A percentile compares a stretch with the other conserved stretches of the same genome.
Evolutionary conservation across 92 coral and sea anemone species (phyloP).

Genomic region (Scolanthus callimorphus): DNA sequence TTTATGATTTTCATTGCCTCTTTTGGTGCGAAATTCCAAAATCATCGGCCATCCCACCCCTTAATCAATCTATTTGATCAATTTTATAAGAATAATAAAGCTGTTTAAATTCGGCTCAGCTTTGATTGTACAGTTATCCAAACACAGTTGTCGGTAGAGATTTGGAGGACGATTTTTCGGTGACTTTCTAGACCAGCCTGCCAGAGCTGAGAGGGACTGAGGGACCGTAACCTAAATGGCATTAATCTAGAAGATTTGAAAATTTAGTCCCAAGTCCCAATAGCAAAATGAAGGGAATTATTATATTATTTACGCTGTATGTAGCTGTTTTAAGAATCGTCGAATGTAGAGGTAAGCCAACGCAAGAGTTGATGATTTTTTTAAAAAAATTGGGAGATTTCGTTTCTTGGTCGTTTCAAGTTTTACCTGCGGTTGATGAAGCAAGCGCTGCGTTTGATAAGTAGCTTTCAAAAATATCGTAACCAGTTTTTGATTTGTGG

Average conservation of each 20-base stretch:
- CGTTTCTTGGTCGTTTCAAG: not conserved
- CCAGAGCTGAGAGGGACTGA: not conserved
- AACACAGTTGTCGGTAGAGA: not conserved
- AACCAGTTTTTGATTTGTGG: too few species aligned
- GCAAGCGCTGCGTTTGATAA: too few species aligned
- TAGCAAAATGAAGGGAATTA: not conserved
- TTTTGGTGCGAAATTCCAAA: not conserved
- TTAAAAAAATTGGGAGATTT: too few species aligned
- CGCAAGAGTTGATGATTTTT: not conserved
- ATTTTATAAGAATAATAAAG: not conserved
- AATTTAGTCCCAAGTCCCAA: not conserved
- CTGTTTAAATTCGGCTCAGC: conserved; percentile 11
- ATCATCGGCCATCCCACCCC: not conserved
- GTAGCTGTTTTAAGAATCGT: not conserved
- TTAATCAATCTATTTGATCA: not conserved
- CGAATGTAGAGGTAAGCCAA: not conserved
- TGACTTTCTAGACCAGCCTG: not conserved
- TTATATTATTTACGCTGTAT: too few species aligned
- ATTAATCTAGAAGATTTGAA: too few species aligned
- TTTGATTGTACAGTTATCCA: conserved; percentile 15
- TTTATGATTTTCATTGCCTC: too few species aligned
- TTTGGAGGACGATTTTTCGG: not conserved
- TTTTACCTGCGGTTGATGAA: too few species aligned
- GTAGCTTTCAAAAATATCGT: too few species aligned
- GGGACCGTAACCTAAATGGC: not conserved